Evolutionary conservation across 2,888 invertebrate genomes (phyloP).

Genomic region (Noctua fimbriata): DNA sequence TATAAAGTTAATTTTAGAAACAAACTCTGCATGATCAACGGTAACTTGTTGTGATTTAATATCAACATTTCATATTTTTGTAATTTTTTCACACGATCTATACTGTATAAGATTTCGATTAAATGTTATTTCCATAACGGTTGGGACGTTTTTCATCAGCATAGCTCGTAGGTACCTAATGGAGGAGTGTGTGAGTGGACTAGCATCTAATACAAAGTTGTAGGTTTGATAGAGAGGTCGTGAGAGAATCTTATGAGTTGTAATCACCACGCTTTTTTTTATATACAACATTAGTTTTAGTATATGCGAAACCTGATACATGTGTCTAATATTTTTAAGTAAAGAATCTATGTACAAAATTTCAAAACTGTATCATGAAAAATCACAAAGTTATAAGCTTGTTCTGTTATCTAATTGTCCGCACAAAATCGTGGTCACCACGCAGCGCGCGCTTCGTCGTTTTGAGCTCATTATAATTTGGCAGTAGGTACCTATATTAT

Average conservation of each 20-base stretch:
- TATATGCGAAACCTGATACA: no score
- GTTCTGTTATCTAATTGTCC: no score
- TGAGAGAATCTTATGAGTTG: slow-evolving; percentile 9
- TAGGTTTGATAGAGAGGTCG: slow-evolving; percentile 6
- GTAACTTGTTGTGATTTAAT: slow-evolving; percentile 27
- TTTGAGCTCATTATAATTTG: no score
- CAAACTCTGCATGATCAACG: slow-evolving; percentile 25
- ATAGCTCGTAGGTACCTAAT: slow-evolving; percentile 20
- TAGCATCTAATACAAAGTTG: neutral
- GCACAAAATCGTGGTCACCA: no score
- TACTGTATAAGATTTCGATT: slow-evolving; percentile 20
- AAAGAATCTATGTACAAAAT: no score
- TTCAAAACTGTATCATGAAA: no score
- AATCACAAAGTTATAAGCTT: no score
- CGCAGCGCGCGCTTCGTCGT: no score
- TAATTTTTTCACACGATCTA: slow-evolving; percentile 41
- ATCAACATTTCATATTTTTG: slow-evolving; percentile 22
- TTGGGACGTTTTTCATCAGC: slow-evolving; percentile 3
- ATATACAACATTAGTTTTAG: no score
- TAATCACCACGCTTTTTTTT: slow-evolving; percentile 2
- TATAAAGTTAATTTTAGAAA: slow-evolving; percentile 32
- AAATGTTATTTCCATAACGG: slow-evolving; percentile 10
- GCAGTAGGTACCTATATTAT: no score
- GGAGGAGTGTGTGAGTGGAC: neutral
- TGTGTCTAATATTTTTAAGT: no score